Base-by-base conservation (phyloP, 2,888 invertebrate genomes). In the Prosapia bicincta region DNA sequence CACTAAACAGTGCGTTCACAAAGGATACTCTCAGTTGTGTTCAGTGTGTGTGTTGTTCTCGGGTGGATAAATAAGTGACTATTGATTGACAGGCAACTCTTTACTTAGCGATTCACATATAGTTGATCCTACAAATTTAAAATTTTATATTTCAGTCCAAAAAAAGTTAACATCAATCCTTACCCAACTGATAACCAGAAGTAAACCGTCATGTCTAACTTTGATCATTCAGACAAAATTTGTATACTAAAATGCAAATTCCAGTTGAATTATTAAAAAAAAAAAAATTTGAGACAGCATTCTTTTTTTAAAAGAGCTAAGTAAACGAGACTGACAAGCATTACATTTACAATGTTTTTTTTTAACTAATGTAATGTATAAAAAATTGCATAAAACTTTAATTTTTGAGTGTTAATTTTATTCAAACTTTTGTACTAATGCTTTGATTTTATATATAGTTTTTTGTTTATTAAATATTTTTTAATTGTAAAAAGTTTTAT, bases 1-100 rank as follows among this genome's bases (percentile, higher is more conserved):
- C 24, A 66, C 32, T 9, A 73, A 73, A 38, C 72, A 73, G 26
- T 38, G 68, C 6, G 25, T 73, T 26, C 68, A 30, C 3, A 73
- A 26, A 24, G 73, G 73, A 26, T 69, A 26, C 32, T 26, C 68
- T 13, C 30, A 9, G 67, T 73, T 73, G 73, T 69, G 69, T 73
- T 73, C 73, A 28, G 38, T 43, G 38, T 73, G 73, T 24, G 69
- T 69, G 69, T 26, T 68, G 26, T 26, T 68, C 73, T 73, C 73
- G 69, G 73, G 54, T 20, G 3, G 9, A 10, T 54, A 54, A 54
- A 20, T 1, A 6, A 54, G 54, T 54, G 54, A 54, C 54, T 20
- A 20, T 20, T 2, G 20, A 54, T 20, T 5, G 20, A 6, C 20
- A 5, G 20, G 20, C 5, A 6, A 30, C 30, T 30, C 9, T 30